Evolutionary conservation across 2,113 vertebrate species (phyloP).

Genomic region (Hirundichthys speculiger): DNA sequence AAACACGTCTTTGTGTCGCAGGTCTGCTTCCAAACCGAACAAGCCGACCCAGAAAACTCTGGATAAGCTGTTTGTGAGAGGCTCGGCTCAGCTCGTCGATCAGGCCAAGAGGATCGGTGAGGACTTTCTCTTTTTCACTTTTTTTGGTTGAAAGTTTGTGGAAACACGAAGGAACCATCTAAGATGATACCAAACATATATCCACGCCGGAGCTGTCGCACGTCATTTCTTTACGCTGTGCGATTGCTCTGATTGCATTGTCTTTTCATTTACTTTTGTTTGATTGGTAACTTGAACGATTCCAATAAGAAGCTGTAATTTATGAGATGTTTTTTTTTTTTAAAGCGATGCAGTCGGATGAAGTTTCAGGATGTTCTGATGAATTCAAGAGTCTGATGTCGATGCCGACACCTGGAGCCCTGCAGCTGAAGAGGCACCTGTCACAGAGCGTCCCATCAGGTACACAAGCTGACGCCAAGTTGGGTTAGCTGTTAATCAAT

Average conservation of each 20-base stretch:
- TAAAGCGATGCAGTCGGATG: constrained; percentile 75
- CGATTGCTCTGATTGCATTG: too few species aligned
- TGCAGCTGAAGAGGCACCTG: constrained; percentile 91
- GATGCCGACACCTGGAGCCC: constrained; percentile 88
- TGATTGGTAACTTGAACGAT: too few species aligned
- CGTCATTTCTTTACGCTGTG: too few species aligned
- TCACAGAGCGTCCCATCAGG: constrained; percentile 74
- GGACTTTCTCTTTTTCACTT: neutral
- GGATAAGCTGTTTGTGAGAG: constrained; percentile 87
- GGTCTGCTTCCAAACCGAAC: constrained; percentile 74
- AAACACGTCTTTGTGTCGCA: constrained; percentile 36
- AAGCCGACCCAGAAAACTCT: constrained; percentile 88
- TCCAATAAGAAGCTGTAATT: too few species aligned
- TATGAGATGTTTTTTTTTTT: neutral
- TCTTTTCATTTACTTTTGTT: too few species aligned
- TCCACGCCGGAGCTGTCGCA: too few species aligned
- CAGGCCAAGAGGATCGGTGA: constrained; percentile 90
- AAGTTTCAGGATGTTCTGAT: constrained; percentile 84
- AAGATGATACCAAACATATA: too few species aligned
- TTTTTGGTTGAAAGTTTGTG: too few species aligned
- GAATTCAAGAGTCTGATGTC: constrained; percentile 90
- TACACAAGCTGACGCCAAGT: constrained; percentile 34
- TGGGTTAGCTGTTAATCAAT: too few species aligned
- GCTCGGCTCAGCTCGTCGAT: constrained; percentile 79
- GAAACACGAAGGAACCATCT: too few species aligned